A percentile compares a stretch with the other conserved stretches of the same genome.
Evolutionary conservation across 2,888 invertebrate species (phyloP).

Genomic region (Encarsia formosa): DNA sequence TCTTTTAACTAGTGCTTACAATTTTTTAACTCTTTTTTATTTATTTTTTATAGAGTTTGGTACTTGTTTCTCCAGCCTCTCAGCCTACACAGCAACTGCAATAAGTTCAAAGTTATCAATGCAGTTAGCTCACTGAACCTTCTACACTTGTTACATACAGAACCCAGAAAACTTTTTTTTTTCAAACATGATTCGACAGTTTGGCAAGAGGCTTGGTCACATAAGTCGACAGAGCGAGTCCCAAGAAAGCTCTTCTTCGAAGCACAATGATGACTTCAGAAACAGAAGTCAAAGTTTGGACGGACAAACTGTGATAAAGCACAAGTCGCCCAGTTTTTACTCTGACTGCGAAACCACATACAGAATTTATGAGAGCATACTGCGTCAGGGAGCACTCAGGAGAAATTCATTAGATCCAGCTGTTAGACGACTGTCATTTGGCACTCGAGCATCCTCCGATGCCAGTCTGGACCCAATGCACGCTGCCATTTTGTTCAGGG

Average conservation of each 20-base stretch:
- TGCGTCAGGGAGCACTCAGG: slow-evolving; percentile 75
- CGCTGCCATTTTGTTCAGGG: slow-evolving; percentile 85
- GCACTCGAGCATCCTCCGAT: slow-evolving; percentile 66
- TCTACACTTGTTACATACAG: too few relatives aligned
- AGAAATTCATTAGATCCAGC: slow-evolving; percentile 74
- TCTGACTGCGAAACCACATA: slow-evolving; percentile 79
- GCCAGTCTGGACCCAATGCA: slow-evolving; percentile 81
- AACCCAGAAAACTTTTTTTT: neutral
- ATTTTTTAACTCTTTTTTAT: too few relatives aligned
- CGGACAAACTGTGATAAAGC: slow-evolving; percentile 52
- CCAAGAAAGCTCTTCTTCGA: slow-evolving; percentile 56
- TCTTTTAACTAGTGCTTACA: too few relatives aligned
- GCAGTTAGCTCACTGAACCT: too few relatives aligned
- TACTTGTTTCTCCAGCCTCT: too few relatives aligned
- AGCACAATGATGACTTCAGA: slow-evolving; percentile 65
- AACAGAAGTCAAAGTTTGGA: slow-evolving; percentile 77
- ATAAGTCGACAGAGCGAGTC: slow-evolving; percentile 61
- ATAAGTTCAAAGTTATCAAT: too few relatives aligned
- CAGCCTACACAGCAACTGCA: too few relatives aligned
- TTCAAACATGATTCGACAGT: slow-evolving; percentile 71
- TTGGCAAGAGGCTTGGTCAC: slow-evolving; percentile 70
- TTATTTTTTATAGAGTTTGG: too few relatives aligned
- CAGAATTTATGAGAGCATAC: slow-evolving; percentile 74
- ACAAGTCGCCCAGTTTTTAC: slow-evolving; percentile 43
- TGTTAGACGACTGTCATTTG: slow-evolving; percentile 73